Conservation (phyloP, 2,113 vertebrate species). For the Crotalus helleri region DNA sequence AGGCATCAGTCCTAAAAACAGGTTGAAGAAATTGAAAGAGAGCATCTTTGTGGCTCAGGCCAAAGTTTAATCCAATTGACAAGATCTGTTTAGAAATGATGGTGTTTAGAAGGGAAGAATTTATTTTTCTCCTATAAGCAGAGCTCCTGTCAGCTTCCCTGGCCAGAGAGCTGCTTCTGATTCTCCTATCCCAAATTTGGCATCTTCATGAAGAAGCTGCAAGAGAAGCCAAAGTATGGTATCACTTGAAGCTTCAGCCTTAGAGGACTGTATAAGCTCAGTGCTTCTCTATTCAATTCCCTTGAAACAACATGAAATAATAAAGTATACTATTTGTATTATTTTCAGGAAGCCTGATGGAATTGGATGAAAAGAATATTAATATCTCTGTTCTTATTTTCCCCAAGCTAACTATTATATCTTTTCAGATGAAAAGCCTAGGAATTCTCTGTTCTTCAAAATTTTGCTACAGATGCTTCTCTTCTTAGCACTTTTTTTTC, state of each 20-base stretch:
- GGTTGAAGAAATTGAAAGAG: background rate
- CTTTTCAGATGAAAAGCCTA: background rate
- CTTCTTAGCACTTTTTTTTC: background rate
- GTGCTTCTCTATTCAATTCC: background rate
- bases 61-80: background rate
- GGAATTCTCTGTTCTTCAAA: background rate
- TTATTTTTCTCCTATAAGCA: background rate
- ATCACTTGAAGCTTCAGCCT: background rate
- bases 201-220: background rate
- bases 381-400: background rate
- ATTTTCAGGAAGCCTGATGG: background rate
- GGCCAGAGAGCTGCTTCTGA: background rate
- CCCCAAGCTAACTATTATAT: background rate
- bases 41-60: background rate
- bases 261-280: background rate
- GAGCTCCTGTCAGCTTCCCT: background rate
- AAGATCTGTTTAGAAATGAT: background rate
- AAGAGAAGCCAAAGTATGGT: too few species aligned
- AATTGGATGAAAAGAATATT: background rate
- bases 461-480: background rate
- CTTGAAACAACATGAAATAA: background rate
- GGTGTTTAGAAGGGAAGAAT: background rate
- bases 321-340: background rate
- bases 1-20: background rate
- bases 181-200: background rate